Base-by-base conservation (phyloP, 2,888 invertebrate species). In the Erebia aethiops region DNA sequence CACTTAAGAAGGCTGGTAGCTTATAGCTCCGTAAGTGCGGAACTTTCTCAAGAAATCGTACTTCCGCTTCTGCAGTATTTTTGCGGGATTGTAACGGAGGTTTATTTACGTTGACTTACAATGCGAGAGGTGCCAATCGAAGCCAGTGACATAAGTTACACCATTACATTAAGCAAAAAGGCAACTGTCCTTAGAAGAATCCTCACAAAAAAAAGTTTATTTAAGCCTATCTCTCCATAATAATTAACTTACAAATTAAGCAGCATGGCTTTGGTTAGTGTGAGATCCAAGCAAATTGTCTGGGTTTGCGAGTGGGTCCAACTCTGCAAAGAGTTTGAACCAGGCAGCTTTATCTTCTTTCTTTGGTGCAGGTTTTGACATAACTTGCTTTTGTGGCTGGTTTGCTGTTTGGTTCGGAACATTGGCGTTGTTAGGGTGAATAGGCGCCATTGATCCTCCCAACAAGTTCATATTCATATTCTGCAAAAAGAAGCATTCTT, bases 291-390 rank as follows among this genome's bases (percentile, higher is more conserved):
- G 89, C 26, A 94, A 83, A 65, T 84, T 92, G 61, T 98, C 97
- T 56, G 98, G 97, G 91, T 98, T 98, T 13, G 98, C 95, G 51
- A 98, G 92, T 0, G 98, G 98, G 91, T 99, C 98, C 71, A 99
- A 89, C 87, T 98, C 98, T 54, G 98, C 97, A 92, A 99, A 98
- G 68, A 98, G 92, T 87, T 97, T 97, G 84, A 98, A 96, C 98
- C 98, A 99, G 18, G 94, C 93, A 3, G 92, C 90, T 80, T 91
- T 94, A 74, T 94, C 95, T 71, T 94, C 94, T 78, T 94, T 95
- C 77, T 94, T 94, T 54, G 92, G 89, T 72, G 86, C 82, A 14
- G 72, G 61, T 56, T 74, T 74, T 9, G 57, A 10, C 54, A 61
- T n/a, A 5, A 56, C 73, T 46, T 73, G 69, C 13, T 26, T 49